A percentile compares a stretch with the other conserved stretches of the same genome.
Conservation (phyloP, 2,113 vertebrate species). For the Datnioides undecimradiatus region DNA sequence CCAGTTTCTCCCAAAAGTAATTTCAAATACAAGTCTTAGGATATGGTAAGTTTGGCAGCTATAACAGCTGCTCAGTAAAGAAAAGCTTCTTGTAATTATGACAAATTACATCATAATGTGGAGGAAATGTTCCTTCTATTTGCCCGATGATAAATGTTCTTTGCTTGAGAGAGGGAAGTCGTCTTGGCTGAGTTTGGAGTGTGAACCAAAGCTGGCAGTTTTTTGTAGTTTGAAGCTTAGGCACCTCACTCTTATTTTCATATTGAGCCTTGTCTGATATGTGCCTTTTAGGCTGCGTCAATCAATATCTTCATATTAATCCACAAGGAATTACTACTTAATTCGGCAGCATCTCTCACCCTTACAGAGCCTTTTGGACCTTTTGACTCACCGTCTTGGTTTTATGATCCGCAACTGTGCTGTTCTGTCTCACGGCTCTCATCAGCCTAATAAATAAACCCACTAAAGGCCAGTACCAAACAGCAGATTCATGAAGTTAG, state of each 20-base stretch:
- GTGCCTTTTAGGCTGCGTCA: neutral
- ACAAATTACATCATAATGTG: slow-evolving; percentile 33
- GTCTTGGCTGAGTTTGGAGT: neutral
- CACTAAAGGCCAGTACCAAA: neutral
- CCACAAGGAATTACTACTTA: neutral
- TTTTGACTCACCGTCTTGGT: neutral
- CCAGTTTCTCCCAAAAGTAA: neutral
- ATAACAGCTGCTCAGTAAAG: slow-evolving; percentile 4
- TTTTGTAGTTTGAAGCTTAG: neutral
- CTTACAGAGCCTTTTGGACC: neutral
- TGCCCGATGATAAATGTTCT: neutral
- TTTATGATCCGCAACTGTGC: neutral
- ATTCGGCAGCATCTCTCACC: neutral
- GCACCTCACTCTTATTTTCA: neutral
- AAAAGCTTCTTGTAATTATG: slow-evolving; percentile 14
- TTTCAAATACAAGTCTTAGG: neutral
- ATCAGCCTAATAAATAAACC: neutral
- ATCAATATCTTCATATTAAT: neutral
- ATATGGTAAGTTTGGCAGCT: neutral
- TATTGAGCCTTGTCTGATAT: neutral
- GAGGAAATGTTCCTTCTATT: slow-evolving; percentile 16
- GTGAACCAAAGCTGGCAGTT: neutral
- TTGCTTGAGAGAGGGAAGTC: neutral
- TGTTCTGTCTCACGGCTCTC: neutral
- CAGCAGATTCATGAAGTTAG: neutral